phyloP scores from a whole-genome alignment of 2,888 invertebrate species.

The Oligia strigilis region DNA sequence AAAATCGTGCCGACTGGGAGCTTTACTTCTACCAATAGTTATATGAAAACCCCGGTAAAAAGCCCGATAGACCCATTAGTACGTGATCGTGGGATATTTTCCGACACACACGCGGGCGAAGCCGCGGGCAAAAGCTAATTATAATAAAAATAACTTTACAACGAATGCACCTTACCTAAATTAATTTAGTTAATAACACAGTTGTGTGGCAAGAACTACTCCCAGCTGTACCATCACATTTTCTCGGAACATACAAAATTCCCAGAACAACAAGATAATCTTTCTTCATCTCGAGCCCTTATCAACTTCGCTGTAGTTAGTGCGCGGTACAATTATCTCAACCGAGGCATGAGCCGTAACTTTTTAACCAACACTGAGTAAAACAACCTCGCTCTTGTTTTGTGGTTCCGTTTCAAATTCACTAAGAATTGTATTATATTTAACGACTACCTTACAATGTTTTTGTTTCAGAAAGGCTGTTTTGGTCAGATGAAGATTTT shows the following conservation, averaged over 20 bases:
- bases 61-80: not conserved
- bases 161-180: conserved; percentile 11
- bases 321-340: conserved; percentile 46
- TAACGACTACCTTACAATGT: conserved; percentile 7
- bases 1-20: not conserved
- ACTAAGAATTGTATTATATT: conserved; percentile 18
- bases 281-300: conserved; percentile 45
- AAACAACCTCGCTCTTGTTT: conserved; percentile 31
- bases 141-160: conserved; percentile 1
- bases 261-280: conserved; percentile 47
- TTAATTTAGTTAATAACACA: conserved; percentile 26
- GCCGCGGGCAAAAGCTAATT: not conserved
- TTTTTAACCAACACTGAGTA: conserved; percentile 49
- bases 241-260: conserved; percentile 31
- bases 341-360: conserved; percentile 42
- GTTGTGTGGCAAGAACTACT: conserved; percentile 21
- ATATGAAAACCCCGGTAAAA: not conserved
- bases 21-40: not conserved
- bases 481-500: conserved; percentile 34
- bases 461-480: conserved; percentile 10
- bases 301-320: conserved; percentile 55
- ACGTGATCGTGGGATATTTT: not conserved
- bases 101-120: not conserved
- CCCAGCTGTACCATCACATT: conserved; percentile 35
- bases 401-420: conserved; percentile 21